Conservation (phyloP, 1,140 invertebrate species). For the Mya arenaria region DNA sequence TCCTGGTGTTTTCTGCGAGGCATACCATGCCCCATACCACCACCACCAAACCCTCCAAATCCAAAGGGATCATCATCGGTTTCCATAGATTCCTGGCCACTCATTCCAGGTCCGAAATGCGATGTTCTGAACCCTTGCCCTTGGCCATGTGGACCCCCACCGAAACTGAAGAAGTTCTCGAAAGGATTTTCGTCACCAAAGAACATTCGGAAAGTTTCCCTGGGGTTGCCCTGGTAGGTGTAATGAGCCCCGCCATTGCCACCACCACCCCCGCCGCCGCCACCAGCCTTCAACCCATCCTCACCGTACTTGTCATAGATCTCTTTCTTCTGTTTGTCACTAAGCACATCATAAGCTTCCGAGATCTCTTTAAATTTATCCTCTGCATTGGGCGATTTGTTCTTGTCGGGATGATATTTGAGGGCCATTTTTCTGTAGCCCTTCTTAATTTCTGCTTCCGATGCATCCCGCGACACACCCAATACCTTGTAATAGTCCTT, state of each 20-base stretch:
- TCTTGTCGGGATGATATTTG: slow-evolving; percentile 99
- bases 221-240: slow-evolving; percentile 92
- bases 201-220: slow-evolving; percentile 98
- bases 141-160: slow-evolving; percentile 77
- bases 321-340: slow-evolving; percentile 98
- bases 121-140: slow-evolving; percentile 48
- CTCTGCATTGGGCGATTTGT: slow-evolving; percentile 96
- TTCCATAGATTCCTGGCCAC: slow-evolving; percentile 77
- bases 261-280: slow-evolving; percentile 82
- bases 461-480: slow-evolving; percentile 91
- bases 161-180: slow-evolving; percentile 85
- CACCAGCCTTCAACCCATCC: slow-evolving; percentile 95
- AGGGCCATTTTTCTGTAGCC: slow-evolving; percentile 97
- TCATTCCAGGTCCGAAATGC: slow-evolving; percentile 49
- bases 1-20: slow-evolving; percentile 88
- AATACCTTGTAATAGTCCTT: slow-evolving; percentile 99
- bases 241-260: slow-evolving; percentile 86
- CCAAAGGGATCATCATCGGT: slow-evolving; percentile 77
- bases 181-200: slow-evolving; percentile 93
- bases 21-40: slow-evolving; percentile 41
- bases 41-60: slow-evolving; percentile 56
- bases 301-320: slow-evolving; percentile 98
- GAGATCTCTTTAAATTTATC: slow-evolving; percentile 99
- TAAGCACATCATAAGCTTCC: slow-evolving; percentile 98
- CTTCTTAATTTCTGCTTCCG: slow-evolving; percentile 96